phyloP scores from a whole-genome alignment of 2,113 vertebrate species.

The Monopterus albus region DNA sequence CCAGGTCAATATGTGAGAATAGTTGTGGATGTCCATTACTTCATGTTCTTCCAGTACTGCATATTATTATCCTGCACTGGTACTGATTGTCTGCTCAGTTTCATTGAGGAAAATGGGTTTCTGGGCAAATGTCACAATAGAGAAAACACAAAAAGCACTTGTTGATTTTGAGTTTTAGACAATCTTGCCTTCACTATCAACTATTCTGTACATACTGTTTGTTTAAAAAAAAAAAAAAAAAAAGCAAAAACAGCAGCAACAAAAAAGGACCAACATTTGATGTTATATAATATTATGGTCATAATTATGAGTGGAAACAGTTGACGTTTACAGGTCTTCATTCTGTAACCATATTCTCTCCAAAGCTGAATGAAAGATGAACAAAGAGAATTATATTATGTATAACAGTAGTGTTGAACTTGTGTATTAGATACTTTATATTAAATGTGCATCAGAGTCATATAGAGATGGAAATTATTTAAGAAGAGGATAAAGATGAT shows the following conservation, averaged over 20 bases:
- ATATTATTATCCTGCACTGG: slow-evolving; percentile 29
- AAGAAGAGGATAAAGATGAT: slow-evolving; percentile 83
- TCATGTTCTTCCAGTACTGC: slow-evolving; percentile 46
- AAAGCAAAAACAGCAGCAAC: background rate
- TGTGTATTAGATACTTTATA: slow-evolving; percentile 86
- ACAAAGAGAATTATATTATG: slow-evolving; percentile 78
- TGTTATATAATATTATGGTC: slow-evolving; percentile 68
- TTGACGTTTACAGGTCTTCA: slow-evolving; percentile 66
- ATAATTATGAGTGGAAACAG: slow-evolving; percentile 56
- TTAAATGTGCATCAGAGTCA: slow-evolving; percentile 84
- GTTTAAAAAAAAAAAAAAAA: slow-evolving; percentile 37
- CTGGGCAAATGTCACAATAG: slow-evolving; percentile 35
- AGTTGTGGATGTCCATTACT: slow-evolving; percentile 31
- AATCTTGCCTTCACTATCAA: slow-evolving; percentile 78
- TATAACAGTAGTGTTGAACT: slow-evolving; percentile 81
- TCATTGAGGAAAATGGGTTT: slow-evolving; percentile 13
- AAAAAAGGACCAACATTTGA: slow-evolving; percentile 60
- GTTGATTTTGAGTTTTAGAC: slow-evolving; percentile 75
- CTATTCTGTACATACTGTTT: slow-evolving; percentile 75
- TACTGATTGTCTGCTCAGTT: slow-evolving; percentile 17
- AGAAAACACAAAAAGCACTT: slow-evolving; percentile 72
- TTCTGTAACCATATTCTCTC: slow-evolving; percentile 69
- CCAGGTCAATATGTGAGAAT: slow-evolving; percentile 18
- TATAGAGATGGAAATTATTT: slow-evolving; percentile 86
- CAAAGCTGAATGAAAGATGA: slow-evolving; percentile 72